Evolutionary conservation across 2,113 vertebrate genomes (phyloP), one percentile per base, ranked within the genome.

Genomic region (Megatriorchis doriae): DNA sequence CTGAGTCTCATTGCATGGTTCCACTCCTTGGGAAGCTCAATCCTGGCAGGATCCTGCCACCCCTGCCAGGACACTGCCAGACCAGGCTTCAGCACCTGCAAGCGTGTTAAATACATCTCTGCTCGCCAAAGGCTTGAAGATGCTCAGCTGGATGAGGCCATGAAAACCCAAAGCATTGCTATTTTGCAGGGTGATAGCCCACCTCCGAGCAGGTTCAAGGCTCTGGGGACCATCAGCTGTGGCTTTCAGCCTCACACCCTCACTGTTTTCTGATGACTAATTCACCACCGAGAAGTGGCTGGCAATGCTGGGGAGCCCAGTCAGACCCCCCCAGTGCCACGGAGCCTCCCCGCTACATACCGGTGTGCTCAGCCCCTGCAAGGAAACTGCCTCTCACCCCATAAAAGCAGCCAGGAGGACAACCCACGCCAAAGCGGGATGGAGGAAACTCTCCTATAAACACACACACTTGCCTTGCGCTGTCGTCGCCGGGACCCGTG

Each of bases 151-250:
- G n/a, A 18, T 0, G 1, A 67, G 18, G 18, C 61, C 32, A 6
- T 0, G 10, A 13, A 34, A 31, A 42, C 31, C 2, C 53, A 8
- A 9, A 47, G 26, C 3, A 7, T 17, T 40, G 42, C 68, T n/a
- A 0, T 5, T 45, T 13, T 4, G 10, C 7, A 11, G 43, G 23
- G 32, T 20, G 34, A 31, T 31, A 70, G 26, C 36, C 40, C 0
- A 0, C 65, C 55, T 65, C 40, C 0, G 0, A 40, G 45, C 0
- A 0, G 29, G 16, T 14, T 34, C 20, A 1, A 7, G 26, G 59
- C 59, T 58, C 55, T 1, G 2, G 4, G 22, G 45, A n/a, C 10
- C 66, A 19, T 3, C 7, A 3, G 23, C 70, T 14, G 31, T 1
- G 8, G 36, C 22, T 26, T 36, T n/a, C 26, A 31, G 34, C 50